These are phyloP conservation scores for Heliconius aoede DNA, from an alignment of 2,888 invertebrate species.

Conservation along the genomic window DNA sequence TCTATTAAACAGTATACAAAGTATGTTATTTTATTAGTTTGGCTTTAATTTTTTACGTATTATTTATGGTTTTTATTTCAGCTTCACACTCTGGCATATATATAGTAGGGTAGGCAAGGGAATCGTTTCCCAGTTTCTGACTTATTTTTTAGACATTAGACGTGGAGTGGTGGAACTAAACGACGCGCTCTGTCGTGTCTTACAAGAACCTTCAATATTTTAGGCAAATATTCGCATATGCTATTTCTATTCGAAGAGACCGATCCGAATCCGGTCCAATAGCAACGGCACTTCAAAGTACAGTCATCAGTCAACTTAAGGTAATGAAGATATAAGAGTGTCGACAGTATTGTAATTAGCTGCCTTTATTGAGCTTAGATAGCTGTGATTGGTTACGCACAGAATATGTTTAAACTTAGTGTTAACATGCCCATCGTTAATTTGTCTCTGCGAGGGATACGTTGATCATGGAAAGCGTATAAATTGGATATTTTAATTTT, in stretches of 20 bases:
- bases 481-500: neutral
- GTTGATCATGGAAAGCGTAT: neutral
- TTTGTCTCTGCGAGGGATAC: slow-evolving; percentile 31
- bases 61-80: too few species aligned
- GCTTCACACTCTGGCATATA: too few species aligned
- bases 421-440: slow-evolving; percentile 24
- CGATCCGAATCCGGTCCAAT: slow-evolving; percentile 48
- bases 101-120: too few species aligned
- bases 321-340: slow-evolving; percentile 65
- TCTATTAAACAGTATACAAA: too few species aligned
- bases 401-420: slow-evolving; percentile 47
- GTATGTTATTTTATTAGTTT: too few species aligned
- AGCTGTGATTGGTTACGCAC: slow-evolving; percentile 58
- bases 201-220: neutral
- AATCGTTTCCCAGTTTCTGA: too few species aligned
- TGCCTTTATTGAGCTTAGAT: slow-evolving; percentile 62
- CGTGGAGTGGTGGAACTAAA: too few species aligned
- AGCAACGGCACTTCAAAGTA: slow-evolving; percentile 55
- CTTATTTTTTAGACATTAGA: too few species aligned
- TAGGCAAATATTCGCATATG: slow-evolving; percentile 24
- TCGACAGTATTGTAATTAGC: slow-evolving; percentile 70
- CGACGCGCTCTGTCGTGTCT: too few species aligned
- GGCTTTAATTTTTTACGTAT: too few species aligned
- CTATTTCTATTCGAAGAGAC: slow-evolving; percentile 41
- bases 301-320: slow-evolving; percentile 63